Base-by-base conservation (phyloP, 2,888 invertebrate species). In the Drosophila maculinotata region DNA sequence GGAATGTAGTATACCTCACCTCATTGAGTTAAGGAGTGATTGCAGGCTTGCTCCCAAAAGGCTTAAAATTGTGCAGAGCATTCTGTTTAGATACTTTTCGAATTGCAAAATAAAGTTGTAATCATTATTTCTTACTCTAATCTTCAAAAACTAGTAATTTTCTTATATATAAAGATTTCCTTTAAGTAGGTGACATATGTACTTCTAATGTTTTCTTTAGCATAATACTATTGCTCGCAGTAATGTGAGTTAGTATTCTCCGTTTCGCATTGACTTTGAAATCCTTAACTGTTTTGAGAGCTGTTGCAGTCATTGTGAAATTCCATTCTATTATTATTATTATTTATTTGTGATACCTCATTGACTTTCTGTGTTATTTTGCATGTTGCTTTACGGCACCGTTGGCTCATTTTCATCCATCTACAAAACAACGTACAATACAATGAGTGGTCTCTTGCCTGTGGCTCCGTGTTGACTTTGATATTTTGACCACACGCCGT, bases 401-500 rank as follows among this genome's bases (percentile, higher is more conserved):
- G 35, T 36, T 48, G 48, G 49, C 36, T 26, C 26, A 12, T 1
- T 14, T 14, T 36, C 9, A 20, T 20, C 20, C 2, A 20, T 4
- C 2, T 4, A 20, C 2, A 20, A 4, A 3, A 20, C 20, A 20
- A 20, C 20, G 20, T 4, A 20, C 2, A 20, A 4, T 20, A 20
- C 20, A 20, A 20, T 20, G 20, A 20, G 4, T 44, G 15, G 54
- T 20, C 25, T 8, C 6, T 35, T 12, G 66, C 64, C 59, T 49
- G 36, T 53, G 64, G 76, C 76, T 30, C 10, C 15, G 15, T 17
- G 56, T 48, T 49, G 65, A 65, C 66, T 54, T 66, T 66, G 54
- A 66, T 66, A 64, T 56, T 56, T 65, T 65, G 76, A 48, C 73
- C 73, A 71, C 72, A 74, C 73, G 81, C 73, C 69, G 77, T 76